Conservation (phyloP, 2,888 invertebrate genomes). For the Pocota personata region DNA sequence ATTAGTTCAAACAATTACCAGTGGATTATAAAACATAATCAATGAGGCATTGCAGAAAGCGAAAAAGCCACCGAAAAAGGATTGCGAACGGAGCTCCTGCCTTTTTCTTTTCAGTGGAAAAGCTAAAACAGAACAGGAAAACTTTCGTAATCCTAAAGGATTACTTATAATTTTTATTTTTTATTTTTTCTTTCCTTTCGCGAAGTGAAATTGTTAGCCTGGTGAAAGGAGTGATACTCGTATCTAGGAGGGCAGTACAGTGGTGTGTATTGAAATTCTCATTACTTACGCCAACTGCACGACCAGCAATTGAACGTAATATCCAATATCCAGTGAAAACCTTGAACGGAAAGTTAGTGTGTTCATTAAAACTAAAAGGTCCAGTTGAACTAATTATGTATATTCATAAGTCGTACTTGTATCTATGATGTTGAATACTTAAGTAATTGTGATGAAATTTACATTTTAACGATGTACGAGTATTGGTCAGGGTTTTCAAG, state of each 20-base stretch:
- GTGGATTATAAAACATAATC: conserved; percentile 69
- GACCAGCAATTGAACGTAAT: conserved; percentile 11
- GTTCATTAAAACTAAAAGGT: conserved; percentile 28
- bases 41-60: conserved; percentile 62
- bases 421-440: not conserved
- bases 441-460: conserved; percentile 22
- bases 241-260: not conserved
- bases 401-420: conserved; percentile 28
- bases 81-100: conserved; percentile 25
- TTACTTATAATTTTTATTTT: conserved; percentile 55
- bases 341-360: not conserved
- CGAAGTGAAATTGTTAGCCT: conserved; percentile 55
- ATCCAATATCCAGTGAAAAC: not conserved
- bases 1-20: conserved; percentile 71
- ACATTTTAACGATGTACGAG: not conserved
- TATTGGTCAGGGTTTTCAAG: too few species aligned
- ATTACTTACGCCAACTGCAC: conserved; percentile 43
- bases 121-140: conserved; percentile 48
- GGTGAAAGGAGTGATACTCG: not conserved
- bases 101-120: conserved; percentile 20
- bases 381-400: conserved; percentile 45
- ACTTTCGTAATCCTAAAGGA: conserved; percentile 70
- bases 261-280: conserved; percentile 24
- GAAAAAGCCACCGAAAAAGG: conserved; percentile 61
- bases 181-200: not conserved